phyloP scores from a whole-genome alignment of 2,113 vertebrate genomes.

The mouse (Mus musculus) region GRCm39 chr17:6712501-6713000 shows the following conservation, averaged over 20 bases:
- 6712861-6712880: background rate
- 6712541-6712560: background rate
- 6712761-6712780: conserved; percentile 87
- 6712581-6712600: background rate
- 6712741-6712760: conserved; percentile 98
- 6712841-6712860: background rate
- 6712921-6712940: background rate
- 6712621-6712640: background rate
- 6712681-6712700: background rate
- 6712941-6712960: background rate
- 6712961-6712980: background rate
- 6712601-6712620: background rate
- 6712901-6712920: too few species aligned
- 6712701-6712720: conserved; percentile 93
- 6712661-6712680: background rate
- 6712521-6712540: background rate
- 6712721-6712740: conserved; percentile 94
- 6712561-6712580: background rate
- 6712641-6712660: background rate
- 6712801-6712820: background rate
- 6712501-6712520: background rate
- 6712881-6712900: background rate
- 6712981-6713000: too few species aligned
- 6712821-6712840: background rate
- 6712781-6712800: background rate